Conservation (phyloP, 1,140 invertebrate species). For the Heliconius congener region DNA sequence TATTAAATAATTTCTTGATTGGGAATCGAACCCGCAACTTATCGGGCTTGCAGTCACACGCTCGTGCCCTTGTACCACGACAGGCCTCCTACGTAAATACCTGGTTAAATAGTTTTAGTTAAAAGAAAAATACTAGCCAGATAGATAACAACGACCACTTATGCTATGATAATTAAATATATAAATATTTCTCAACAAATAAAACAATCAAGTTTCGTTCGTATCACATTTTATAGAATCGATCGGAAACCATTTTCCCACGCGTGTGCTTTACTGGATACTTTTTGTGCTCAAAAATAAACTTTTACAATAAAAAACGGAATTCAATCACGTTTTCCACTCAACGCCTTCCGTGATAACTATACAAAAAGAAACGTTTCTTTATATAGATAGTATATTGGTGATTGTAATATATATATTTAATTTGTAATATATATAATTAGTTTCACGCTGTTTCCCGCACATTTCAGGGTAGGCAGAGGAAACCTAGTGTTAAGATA, state of each 20-base stretch:
- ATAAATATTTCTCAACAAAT: background rate
- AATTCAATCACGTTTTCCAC: conserved; percentile 76
- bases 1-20: too few species aligned
- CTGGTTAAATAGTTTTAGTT: too few species aligned
- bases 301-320: conserved; percentile 67
- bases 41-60: too few species aligned
- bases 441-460: too few species aligned
- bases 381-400: background rate
- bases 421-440: too few species aligned
- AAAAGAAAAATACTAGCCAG: background rate
- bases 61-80: too few species aligned
- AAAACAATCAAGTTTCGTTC: background rate
- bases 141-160: background rate
- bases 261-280: conserved; percentile 74
- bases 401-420: background rate
- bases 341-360: conserved; percentile 57
- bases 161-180: background rate
- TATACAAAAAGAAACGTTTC: conserved; percentile 23
- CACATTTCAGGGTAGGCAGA: too few species aligned
- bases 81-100: too few species aligned
- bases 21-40: too few species aligned
- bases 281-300: conserved; percentile 64
- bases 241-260: conserved; percentile 56
- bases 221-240: background rate
- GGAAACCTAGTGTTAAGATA: too few species aligned